Evolutionary conservation across 2,888 invertebrate species (phyloP).

Genomic region (Silvanus unidentatus): DNA sequence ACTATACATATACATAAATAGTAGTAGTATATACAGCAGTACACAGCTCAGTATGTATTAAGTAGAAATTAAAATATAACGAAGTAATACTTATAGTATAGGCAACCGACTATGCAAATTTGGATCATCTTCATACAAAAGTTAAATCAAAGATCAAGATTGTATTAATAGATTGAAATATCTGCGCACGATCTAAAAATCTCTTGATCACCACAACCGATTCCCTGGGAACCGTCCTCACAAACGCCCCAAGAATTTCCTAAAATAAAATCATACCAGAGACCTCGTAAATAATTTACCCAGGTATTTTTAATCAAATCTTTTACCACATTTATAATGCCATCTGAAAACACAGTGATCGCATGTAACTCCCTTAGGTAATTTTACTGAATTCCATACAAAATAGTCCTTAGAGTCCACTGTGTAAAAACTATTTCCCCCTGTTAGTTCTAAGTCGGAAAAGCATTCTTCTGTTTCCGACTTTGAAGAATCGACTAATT

Average conservation of each 20-base stretch:
- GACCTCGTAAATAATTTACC: no score
- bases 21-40: no score
- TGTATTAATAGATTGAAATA: slow-evolving; percentile 32
- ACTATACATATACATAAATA: no score
- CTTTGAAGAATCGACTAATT: slow-evolving; percentile 31
- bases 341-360: slow-evolving; percentile 49
- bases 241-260: slow-evolving; percentile 43
- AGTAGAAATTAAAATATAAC: no score
- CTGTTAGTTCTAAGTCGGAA: slow-evolving; percentile 32
- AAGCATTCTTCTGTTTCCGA: slow-evolving; percentile 48
- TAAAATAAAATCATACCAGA: slow-evolving; percentile 22
- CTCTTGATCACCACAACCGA: slow-evolving; percentile 44
- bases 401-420: slow-evolving; percentile 24
- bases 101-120: no score
- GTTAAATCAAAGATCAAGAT: no score
- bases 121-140: no score
- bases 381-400: slow-evolving; percentile 28
- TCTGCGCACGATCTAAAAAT: slow-evolving; percentile 44
- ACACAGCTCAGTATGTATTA: no score
- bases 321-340: slow-evolving; percentile 39
- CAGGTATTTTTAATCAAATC: no score
- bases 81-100: no score
- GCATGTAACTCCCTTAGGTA: slow-evolving; percentile 45
- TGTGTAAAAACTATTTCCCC: slow-evolving; percentile 33
- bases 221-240: slow-evolving; percentile 33